Base-by-base conservation (phyloP, 2,888 invertebrate genomes). In the Salpingus planirostris region DNA sequence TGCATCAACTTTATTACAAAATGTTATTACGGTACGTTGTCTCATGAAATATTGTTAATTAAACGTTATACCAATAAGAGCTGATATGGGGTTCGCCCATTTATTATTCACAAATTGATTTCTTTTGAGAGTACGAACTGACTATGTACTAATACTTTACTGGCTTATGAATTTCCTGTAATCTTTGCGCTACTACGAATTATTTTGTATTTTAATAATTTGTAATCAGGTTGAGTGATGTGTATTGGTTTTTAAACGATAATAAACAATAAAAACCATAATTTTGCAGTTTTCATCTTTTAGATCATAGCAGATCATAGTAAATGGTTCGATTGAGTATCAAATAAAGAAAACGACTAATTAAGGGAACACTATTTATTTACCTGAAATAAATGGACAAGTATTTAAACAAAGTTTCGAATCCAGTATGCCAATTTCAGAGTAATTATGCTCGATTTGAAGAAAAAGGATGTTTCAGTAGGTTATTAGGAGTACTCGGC, bases 301-400 rank as follows among this genome's bases (percentile, higher is more conserved):
- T n/a, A n/a, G n/a, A n/a, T n/a, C n/a, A n/a, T n/a, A n/a, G n/a
- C n/a, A n/a, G n/a, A n/a, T n/a, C n/a, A n/a, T n/a, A n/a, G n/a
- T n/a, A n/a, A n/a, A n/a, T n/a, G n/a, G n/a, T n/a, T n/a, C n/a
- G n/a, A n/a, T n/a, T n/a, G n/a, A n/a, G n/a, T n/a, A n/a, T n/a
- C n/a, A n/a, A n/a, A n/a, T n/a, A n/a, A n/a, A n/a, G n/a, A n/a
- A n/a, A n/a, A n/a, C n/a, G n/a, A 18, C 8, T 18, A 27, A 22
- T 42, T 44, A 62, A 65, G 65, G 65, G 65, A 65, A 65, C 65
- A 65, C 65, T 65, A 64, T 65, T 64, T 65, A 64, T 65, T 64
- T 59, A 61, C 61, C 59, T 61, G 64, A 64, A 63, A 56, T 59
- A 59, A 57, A 55, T 54, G 56, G 55, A 59, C 55, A 59, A 48